These are phyloP conservation scores for Papilio aristodemus DNA, from an alignment of 1,140 invertebrate species.

Conservation along the genomic window DNA sequence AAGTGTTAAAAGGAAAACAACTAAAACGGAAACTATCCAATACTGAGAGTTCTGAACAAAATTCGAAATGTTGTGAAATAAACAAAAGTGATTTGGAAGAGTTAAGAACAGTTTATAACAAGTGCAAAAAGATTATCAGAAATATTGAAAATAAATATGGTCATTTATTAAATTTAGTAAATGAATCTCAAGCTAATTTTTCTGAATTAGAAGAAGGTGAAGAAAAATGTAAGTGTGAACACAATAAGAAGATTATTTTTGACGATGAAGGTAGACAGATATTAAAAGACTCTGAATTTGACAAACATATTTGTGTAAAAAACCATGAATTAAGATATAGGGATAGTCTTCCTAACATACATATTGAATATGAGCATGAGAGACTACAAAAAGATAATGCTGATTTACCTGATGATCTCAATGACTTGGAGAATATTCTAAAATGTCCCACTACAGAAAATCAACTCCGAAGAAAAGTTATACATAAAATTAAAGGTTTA, in stretches of 20 bases:
- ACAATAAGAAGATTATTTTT: conserved; percentile 65
- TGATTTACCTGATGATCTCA: conserved; percentile 52
- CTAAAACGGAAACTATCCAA: conserved; percentile 6
- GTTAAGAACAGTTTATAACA: conserved; percentile 54
- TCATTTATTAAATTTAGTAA: conserved; percentile 55
- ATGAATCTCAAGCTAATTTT: conserved; percentile 10
- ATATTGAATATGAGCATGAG: conserved; percentile 57
- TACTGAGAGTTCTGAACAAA: not conserved
- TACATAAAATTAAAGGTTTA: conserved; percentile 58
- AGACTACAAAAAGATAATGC: conserved; percentile 27
- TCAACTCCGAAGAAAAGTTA: conserved; percentile 49
- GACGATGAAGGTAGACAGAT: conserved; percentile 60
- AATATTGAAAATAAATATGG: conserved; percentile 73
- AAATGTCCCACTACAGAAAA: conserved; percentile 46
- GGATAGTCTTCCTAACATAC: conserved; percentile 35
- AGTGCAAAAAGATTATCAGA: conserved; percentile 58
- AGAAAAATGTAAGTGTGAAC: conserved; percentile 52
- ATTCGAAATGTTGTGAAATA: conserved; percentile 39
- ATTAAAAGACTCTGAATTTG: conserved; percentile 39
- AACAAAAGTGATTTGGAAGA: conserved; percentile 57
- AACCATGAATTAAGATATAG: conserved; percentile 39
- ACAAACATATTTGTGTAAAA: conserved; percentile 57
- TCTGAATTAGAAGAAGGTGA: conserved; percentile 27
- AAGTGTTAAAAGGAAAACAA: conserved; percentile 11
- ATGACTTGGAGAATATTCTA: conserved; percentile 50